phyloP scores from a whole-genome alignment of 2,113 vertebrate species.

The Anarrhichthys ocellatus region DNA sequence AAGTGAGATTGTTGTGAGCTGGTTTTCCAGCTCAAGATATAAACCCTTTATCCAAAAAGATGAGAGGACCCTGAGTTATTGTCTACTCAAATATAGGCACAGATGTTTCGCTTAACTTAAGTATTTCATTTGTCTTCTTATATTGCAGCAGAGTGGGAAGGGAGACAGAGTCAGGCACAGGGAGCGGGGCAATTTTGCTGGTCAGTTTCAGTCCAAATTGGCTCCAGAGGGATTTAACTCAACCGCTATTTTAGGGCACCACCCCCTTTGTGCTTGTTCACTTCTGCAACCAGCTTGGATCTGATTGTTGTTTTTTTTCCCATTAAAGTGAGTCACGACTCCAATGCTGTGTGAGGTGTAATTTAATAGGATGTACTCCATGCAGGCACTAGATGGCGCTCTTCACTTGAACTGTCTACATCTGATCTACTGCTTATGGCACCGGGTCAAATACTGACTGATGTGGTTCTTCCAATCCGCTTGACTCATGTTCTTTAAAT shows the following conservation, averaged over 20 bases:
- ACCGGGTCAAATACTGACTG: slow-evolving; percentile 51
- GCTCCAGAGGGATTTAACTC: slow-evolving; percentile 11
- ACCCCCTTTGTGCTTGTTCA: slow-evolving; percentile 6
- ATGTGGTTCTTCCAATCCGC: slow-evolving; percentile 30
- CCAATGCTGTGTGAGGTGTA: neutral
- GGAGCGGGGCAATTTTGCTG: neutral
- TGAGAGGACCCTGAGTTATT: neutral
- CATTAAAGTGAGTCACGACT: slow-evolving; percentile 2
- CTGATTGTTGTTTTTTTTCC: neutral
- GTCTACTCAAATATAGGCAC: slow-evolving; percentile 2
- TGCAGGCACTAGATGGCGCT: slow-evolving; percentile 70
- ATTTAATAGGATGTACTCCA: slow-evolving; percentile 17
- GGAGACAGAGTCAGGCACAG: neutral
- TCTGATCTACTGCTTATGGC: slow-evolving; percentile 27
- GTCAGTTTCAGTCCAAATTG: slow-evolving; percentile 6
- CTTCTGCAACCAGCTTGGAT: neutral
- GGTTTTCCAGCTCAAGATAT: slow-evolving; percentile 12
- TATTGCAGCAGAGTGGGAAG: neutral
- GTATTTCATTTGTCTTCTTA: slow-evolving; percentile 3
- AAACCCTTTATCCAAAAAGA: neutral
- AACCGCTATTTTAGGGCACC: neutral
- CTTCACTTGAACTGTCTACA: slow-evolving; percentile 47
- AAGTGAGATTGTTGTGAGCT: neutral
- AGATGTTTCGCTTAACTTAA: neutral
- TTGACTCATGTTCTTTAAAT: slow-evolving; percentile 38